phyloP scores from a whole-genome alignment of 1,140 invertebrate genomes.

The Rhyacophila brunnea region DNA sequence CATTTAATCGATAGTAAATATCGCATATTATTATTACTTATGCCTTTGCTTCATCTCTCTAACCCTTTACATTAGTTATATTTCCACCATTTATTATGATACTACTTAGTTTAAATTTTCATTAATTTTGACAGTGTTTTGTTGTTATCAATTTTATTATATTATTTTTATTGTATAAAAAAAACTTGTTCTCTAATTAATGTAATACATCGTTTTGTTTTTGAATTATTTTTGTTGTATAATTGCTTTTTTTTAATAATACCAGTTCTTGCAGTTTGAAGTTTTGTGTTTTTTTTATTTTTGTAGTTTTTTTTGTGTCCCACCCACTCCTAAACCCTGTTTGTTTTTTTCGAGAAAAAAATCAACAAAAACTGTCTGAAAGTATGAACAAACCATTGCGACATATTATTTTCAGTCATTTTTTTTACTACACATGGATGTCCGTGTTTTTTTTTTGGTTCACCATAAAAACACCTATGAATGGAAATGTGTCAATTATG shows the following conservation, averaged over 20 bases:
- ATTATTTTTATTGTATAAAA: constrained; percentile 65
- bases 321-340: background rate
- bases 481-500: no score
- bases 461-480: no score
- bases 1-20: background rate
- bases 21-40: no score
- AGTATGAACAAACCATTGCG: no score
- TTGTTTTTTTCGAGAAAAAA: no score
- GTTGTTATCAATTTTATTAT: constrained; percentile 65
- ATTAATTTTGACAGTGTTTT: constrained; percentile 58
- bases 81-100: no score
- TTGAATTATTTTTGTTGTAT: constrained; percentile 67
- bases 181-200: constrained; percentile 69
- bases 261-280: constrained; percentile 66
- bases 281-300: constrained; percentile 60
- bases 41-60: no score
- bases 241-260: constrained; percentile 68
- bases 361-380: no score
- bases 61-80: no score
- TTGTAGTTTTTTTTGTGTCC: constrained; percentile 31
- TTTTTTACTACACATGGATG: no score
- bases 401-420: no score
- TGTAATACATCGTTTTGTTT: constrained; percentile 66
- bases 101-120: constrained; percentile 29
- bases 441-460: no score